These are phyloP conservation scores for Zingel zingel DNA, from an alignment of 2,113 vertebrate genomes.

Conservation along the genomic window DNA sequence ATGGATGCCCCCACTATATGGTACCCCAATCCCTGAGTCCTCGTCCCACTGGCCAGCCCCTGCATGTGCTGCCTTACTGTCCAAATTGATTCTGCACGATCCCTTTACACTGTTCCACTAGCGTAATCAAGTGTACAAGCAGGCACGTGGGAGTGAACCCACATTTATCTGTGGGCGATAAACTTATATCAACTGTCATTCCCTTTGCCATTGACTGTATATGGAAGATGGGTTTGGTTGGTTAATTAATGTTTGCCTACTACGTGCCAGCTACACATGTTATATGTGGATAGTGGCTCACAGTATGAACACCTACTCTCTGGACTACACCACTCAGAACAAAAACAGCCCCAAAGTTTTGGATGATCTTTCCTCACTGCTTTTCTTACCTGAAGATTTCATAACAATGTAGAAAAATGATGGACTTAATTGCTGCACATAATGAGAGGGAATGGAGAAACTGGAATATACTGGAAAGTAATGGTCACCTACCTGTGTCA, in stretches of 20 bases:
- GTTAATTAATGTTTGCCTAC: background rate
- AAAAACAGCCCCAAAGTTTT: conserved; percentile 19
- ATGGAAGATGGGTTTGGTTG: conserved; percentile 21
- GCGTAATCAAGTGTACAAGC: conserved; percentile 44
- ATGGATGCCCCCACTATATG: conserved; percentile 66
- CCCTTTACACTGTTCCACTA: conserved; percentile 67
- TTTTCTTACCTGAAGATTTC: conserved; percentile 40
- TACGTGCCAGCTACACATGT: conserved; percentile 1
- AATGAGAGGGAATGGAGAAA: conserved; percentile 13
- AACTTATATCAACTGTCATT: conserved; percentile 31
- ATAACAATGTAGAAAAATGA: background rate
- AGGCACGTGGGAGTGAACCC: conserved; percentile 28
- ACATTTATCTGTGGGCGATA: conserved; percentile 19
- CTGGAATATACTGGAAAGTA: conserved; percentile 48
- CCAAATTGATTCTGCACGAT: conserved; percentile 73
- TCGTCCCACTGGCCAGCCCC: conserved; percentile 54
- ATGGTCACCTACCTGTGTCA: background rate
- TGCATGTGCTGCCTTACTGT: conserved; percentile 76
- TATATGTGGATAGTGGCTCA: conserved; percentile 6
- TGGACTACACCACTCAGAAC: conserved; percentile 26
- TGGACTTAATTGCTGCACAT: background rate
- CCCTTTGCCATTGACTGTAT: conserved; percentile 33
- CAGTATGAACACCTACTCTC: conserved; percentile 18
- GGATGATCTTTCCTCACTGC: conserved; percentile 4
- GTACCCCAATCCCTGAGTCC: conserved; percentile 43